A percentile compares a stretch with the other conserved stretches of the same genome.
Evolutionary conservation across 2,888 invertebrate genomes (phyloP).

Genomic region (Bellardia bayeri): DNA sequence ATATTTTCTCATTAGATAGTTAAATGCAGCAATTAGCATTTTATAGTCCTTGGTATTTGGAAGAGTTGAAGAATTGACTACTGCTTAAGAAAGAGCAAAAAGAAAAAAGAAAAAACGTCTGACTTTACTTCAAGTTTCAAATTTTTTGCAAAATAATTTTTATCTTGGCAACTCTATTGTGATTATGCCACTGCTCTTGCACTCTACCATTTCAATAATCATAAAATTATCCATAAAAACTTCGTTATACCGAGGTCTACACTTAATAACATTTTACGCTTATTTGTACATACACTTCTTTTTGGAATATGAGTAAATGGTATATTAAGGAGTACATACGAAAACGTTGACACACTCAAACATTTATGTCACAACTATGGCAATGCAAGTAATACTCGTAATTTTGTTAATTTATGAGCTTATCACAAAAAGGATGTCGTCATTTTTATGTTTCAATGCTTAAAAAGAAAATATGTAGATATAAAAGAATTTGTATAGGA

Average conservation of each 20-base stretch:
- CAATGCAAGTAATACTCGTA: constrained; percentile 57
- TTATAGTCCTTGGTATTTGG: too few relatives aligned
- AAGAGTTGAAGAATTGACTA: too few relatives aligned
- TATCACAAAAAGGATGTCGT: constrained; percentile 63
- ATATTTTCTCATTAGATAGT: too few relatives aligned
- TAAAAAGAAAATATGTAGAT: neutral
- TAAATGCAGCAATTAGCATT: too few relatives aligned
- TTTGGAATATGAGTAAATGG: neutral
- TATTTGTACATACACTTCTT: neutral
- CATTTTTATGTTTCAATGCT: constrained; percentile 59
- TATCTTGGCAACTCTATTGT: constrained; percentile 17
- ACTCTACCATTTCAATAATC: constrained; percentile 36
- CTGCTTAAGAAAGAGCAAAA: too few relatives aligned
- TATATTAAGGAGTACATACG: neutral
- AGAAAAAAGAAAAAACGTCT: too few relatives aligned
- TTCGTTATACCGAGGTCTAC: constrained; percentile 40
- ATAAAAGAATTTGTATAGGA: neutral
- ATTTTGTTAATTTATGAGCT: constrained; percentile 68
- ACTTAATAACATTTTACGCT: constrained; percentile 57
- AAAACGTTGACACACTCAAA: constrained; percentile 7
- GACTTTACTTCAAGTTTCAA: too few relatives aligned
- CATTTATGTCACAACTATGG: constrained; percentile 5
- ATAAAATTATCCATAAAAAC: constrained; percentile 64
- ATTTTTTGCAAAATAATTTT: too few relatives aligned
- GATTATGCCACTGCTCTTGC: neutral